These are phyloP conservation scores for Crocodylus rhombifer DNA, from an alignment of 2,797 vertebrate genomes.

Conservation along the genomic window DNA sequence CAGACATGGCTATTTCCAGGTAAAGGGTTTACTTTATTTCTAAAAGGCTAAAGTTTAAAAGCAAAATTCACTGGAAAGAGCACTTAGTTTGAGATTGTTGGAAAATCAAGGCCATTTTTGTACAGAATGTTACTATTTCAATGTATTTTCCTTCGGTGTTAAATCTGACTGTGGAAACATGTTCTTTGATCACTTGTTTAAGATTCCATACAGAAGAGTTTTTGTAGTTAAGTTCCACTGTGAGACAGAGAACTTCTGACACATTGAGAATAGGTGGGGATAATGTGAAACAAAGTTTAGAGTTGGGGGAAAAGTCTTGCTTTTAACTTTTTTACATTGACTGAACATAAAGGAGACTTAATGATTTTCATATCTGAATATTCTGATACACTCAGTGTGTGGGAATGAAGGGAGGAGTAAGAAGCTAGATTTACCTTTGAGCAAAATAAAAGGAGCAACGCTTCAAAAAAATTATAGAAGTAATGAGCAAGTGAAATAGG, in stretches of 20 bases:
- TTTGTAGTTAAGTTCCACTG: neutral
- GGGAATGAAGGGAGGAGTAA: conserved; percentile 10
- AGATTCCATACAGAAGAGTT: neutral
- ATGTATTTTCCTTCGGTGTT: fast-evolving
- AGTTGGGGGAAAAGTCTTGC: neutral
- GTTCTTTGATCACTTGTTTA: neutral
- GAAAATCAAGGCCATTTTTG: neutral
- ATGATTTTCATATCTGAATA: conserved; percentile 9
- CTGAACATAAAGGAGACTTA: neutral
- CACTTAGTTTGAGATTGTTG: fast-evolving
- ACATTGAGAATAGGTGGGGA: neutral
- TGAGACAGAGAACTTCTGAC: neutral
- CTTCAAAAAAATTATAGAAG: conserved; percentile 25
- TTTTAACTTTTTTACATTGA: conserved; percentile 11
- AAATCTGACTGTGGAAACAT: neutral
- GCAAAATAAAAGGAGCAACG: conserved; percentile 58
- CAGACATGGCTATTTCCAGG: conserved; percentile 37
- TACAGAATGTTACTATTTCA: neutral
- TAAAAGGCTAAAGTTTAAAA: neutral
- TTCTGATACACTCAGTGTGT: neutral
- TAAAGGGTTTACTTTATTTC: conserved; percentile 32
- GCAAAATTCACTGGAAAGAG: neutral
- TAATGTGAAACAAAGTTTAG: neutral
- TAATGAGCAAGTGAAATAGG: conserved; percentile 50
- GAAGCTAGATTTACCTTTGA: conserved; percentile 55